A percentile compares a stretch with the other conserved stretches of the same genome.
Conservation (phyloP, 2,797 vertebrate genomes). For the Myripristis murdjan region DNA sequence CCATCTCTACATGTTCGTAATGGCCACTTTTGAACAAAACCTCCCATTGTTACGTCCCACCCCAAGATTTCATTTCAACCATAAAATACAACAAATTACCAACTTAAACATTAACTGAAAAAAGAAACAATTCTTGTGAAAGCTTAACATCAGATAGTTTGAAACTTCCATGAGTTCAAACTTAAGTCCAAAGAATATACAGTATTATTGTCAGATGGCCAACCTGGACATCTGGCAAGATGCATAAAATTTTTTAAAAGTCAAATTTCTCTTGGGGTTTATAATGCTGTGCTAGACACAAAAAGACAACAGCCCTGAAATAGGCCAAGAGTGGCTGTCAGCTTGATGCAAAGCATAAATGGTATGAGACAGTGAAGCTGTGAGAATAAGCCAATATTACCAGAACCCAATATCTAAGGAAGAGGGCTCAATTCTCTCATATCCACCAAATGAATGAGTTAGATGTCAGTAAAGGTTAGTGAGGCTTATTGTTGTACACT, state of each 20-base stretch:
- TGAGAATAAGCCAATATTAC: conserved; percentile 17
- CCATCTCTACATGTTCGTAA: no score
- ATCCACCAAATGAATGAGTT: conserved; percentile 31
- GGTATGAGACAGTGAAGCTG: conserved; percentile 17
- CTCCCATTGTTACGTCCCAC: not conserved
- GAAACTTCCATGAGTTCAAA: not conserved
- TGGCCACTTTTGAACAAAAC: not conserved
- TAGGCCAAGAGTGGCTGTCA: not conserved
- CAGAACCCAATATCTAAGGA: conserved; percentile 33
- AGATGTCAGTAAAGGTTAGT: conserved; percentile 23
- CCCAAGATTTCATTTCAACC: not conserved
- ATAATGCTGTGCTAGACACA: not conserved
- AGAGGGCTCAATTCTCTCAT: conserved; percentile 34
- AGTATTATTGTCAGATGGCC: not conserved
- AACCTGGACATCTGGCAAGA: not conserved
- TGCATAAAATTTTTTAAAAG: no score
- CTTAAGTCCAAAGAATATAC: no score
- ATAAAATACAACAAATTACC: not conserved
- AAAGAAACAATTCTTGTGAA: no score
- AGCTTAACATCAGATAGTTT: not conserved
- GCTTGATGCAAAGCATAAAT: conserved; percentile 10
- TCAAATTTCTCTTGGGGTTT: not conserved
- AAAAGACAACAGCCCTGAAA: not conserved
- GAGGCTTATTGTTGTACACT: conserved; percentile 53
- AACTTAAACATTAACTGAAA: no score